phyloP scores from a whole-genome alignment of 2,888 invertebrate species.

The Dexiosoma caninum region DNA sequence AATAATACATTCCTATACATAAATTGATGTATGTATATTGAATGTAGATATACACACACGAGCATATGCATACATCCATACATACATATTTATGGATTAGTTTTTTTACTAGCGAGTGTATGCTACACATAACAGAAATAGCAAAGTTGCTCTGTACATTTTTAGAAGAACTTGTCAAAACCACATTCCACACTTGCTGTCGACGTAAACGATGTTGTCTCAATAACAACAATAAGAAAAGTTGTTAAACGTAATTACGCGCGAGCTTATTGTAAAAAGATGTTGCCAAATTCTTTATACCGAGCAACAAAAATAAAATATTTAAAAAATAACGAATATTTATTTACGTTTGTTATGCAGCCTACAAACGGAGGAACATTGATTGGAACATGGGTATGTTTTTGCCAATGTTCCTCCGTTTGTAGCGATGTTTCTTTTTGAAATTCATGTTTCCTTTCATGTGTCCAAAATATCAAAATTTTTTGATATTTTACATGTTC shows the following conservation, averaged over 20 bases:
- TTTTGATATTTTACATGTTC: no score
- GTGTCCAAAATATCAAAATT: no score
- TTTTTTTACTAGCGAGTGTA: background rate
- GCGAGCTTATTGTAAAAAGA: constrained; percentile 45
- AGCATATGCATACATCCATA: background rate
- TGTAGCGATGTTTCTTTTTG: no score
- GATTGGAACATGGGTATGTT: no score
- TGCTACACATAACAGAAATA: constrained; percentile 60
- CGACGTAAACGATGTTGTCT: constrained; percentile 54
- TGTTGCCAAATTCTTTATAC: background rate
- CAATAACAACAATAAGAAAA: constrained; percentile 25
- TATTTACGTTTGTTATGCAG: no score
- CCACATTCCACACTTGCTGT: constrained; percentile 71
- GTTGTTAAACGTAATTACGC: constrained; percentile 58
- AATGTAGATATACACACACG: background rate
- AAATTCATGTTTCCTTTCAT: no score
- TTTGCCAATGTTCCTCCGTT: no score
- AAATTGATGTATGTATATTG: background rate
- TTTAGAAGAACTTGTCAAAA: constrained; percentile 77
- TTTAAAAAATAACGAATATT: no score
- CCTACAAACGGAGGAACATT: no score
- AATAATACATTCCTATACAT: background rate
- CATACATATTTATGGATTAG: background rate
- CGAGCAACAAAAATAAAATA: no score
- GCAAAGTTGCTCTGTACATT: constrained; percentile 74